Conservation (phyloP, 2,113 vertebrate genomes). For the Sigmodon hispidus region DNA sequence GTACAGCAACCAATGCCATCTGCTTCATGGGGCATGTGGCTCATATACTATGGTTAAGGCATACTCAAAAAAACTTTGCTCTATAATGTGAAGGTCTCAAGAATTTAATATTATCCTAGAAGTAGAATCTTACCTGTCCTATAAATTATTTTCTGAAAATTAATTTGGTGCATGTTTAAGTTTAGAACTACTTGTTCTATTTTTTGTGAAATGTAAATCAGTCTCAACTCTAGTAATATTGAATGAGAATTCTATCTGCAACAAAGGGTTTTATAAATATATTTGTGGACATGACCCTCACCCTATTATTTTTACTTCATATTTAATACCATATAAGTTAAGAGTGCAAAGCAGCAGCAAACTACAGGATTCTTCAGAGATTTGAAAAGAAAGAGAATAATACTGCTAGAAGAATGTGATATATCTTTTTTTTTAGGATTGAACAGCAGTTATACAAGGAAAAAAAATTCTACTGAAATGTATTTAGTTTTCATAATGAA, state of each 20-base stretch:
- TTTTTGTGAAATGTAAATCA: background rate
- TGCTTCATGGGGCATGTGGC: background rate
- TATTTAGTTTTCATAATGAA: background rate
- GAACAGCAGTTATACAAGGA: background rate
- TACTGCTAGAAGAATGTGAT: background rate
- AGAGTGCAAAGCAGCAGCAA: background rate
- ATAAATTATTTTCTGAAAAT: background rate
- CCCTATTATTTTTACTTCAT: background rate
- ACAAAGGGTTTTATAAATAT: background rate
- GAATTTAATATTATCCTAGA: too few species aligned
- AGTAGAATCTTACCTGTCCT: background rate
- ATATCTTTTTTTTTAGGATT: too few species aligned
- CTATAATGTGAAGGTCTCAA: background rate
- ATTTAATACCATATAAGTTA: background rate
- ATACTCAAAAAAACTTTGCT: background rate
- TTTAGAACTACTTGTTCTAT: too few species aligned
- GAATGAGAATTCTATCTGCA: background rate
- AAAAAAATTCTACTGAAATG: background rate
- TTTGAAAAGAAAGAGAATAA: background rate
- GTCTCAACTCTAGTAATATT: background rate
- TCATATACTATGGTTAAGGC: background rate
- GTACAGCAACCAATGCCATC: background rate
- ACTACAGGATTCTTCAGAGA: too few species aligned
- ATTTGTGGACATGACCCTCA: too few species aligned
- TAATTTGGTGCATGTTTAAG: background rate